These are phyloP conservation scores for Panthera leo DNA, from an alignment of 2,113 vertebrate genomes.

Conservation along the genomic window DNA sequence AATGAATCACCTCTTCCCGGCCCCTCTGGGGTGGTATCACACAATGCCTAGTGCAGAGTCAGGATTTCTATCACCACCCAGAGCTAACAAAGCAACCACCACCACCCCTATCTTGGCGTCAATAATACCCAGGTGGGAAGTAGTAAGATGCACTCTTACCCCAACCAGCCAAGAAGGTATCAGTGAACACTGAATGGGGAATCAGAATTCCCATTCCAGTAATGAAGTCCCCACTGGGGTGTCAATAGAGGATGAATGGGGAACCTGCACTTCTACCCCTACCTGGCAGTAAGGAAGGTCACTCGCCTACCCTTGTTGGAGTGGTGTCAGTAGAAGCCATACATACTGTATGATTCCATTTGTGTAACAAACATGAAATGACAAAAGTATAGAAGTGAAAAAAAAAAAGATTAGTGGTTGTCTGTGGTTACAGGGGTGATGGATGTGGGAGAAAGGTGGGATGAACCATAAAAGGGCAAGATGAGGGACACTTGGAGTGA, in stretches of 20 bases:
- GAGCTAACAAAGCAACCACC: background rate
- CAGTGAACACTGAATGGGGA: background rate
- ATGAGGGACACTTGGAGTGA: background rate
- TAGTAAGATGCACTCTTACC: background rate
- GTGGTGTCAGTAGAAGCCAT: too few species aligned
- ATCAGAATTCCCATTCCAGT: background rate
- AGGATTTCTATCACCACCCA: background rate
- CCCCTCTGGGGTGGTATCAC: background rate
- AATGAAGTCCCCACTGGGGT: background rate
- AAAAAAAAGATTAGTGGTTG: background rate
- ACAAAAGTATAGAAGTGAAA: background rate
- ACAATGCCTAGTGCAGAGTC: too few species aligned
- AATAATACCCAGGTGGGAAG: too few species aligned
- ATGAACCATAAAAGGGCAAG: background rate
- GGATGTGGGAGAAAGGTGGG: background rate
- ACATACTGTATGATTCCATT: background rate
- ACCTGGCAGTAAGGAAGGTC: too few species aligned
- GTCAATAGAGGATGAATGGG: background rate
- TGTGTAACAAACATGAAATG: background rate
- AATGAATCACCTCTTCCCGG: fast-evolving
- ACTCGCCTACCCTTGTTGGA: too few species aligned
- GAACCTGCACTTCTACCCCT: background rate
- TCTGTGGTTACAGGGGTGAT: background rate
- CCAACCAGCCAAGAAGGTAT: background rate
- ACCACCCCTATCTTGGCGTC: background rate